Conservation (phyloP, 2,888 invertebrate genomes). For the Tanytarsus gracilentus region DNA sequence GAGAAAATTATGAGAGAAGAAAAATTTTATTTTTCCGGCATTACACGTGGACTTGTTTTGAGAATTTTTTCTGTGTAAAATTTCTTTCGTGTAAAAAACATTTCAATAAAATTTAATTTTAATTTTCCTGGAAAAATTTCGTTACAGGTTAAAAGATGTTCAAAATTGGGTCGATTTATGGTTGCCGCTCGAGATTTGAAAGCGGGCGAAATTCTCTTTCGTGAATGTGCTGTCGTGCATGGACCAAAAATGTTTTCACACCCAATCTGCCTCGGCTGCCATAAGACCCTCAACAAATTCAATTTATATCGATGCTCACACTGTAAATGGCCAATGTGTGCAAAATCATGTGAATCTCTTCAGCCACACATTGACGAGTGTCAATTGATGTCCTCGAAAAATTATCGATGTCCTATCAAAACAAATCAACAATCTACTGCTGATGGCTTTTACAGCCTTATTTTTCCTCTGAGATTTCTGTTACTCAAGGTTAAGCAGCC, state of each 20-base stretch:
- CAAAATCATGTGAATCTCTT: slow-evolving; percentile 49
- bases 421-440: not conserved
- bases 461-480: slow-evolving; percentile 56
- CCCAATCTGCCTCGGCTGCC: slow-evolving; percentile 57
- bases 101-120: not conserved
- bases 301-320: slow-evolving; percentile 52
- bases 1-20: not conserved
- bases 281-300: slow-evolving; percentile 44
- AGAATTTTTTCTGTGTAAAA: too few relatives aligned
- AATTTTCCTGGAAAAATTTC: not conserved
- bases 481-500: slow-evolving; percentile 50
- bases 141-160: slow-evolving; percentile 39
- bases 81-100: too few relatives aligned
- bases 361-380: slow-evolving; percentile 53
- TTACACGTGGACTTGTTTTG: too few relatives aligned
- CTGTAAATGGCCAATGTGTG: slow-evolving; percentile 64
- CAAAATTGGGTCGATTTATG: slow-evolving; percentile 53
- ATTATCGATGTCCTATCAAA: slow-evolving; percentile 49
- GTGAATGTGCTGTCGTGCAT: slow-evolving; percentile 55
- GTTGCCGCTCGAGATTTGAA: slow-evolving; percentile 58
- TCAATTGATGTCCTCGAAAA: slow-evolving; percentile 49
- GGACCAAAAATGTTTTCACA: slow-evolving; percentile 56
- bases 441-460: slow-evolving; percentile 57
- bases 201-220: slow-evolving; percentile 57
- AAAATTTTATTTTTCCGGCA: too few relatives aligned